Percentiles rank a stretch among this genome's conserved stretches.
Conservation (phyloP, 2,888 invertebrate genomes). For the Brachylomia viminalis region DNA sequence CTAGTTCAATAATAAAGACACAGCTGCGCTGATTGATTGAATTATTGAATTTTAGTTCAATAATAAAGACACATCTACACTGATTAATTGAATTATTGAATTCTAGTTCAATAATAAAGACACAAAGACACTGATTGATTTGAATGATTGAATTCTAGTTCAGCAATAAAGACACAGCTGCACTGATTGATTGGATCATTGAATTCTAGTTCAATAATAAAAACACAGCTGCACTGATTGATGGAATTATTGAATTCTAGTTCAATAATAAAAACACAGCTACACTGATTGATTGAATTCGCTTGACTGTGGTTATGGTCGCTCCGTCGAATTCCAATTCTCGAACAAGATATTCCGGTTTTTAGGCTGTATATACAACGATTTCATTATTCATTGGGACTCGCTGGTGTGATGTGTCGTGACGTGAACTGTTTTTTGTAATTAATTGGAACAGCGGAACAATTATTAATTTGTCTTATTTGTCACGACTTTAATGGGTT, state of each 20-base stretch:
- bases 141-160: conserved; percentile 52
- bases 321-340: conserved; percentile 58
- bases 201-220: conserved; percentile 27
- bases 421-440: conserved; percentile 20
- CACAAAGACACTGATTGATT: conserved; percentile 55
- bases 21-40: conserved; percentile 56
- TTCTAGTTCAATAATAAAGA: conserved; percentile 12
- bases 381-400: conserved; percentile 34
- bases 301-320: conserved; percentile 70
- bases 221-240: conserved; percentile 56
- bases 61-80: conserved; percentile 53
- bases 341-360: conserved; percentile 69
- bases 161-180: conserved; percentile 49
- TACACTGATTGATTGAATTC: conserved; percentile 46
- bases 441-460: conserved; percentile 34
- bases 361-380: conserved; percentile 32
- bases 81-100: conserved; percentile 46
- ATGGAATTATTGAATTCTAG: conserved; percentile 50
- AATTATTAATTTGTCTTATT: conserved; percentile 23
- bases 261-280: conserved; percentile 37
- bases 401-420: conserved; percentile 12
- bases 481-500: conserved; percentile 28
- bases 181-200: conserved; percentile 44
- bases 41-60: conserved; percentile 47
- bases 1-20: background rate